These are phyloP conservation scores for Gymnocypris eckloni DNA, from an alignment of 2,797 vertebrate species.

Conservation along the genomic window DNA sequence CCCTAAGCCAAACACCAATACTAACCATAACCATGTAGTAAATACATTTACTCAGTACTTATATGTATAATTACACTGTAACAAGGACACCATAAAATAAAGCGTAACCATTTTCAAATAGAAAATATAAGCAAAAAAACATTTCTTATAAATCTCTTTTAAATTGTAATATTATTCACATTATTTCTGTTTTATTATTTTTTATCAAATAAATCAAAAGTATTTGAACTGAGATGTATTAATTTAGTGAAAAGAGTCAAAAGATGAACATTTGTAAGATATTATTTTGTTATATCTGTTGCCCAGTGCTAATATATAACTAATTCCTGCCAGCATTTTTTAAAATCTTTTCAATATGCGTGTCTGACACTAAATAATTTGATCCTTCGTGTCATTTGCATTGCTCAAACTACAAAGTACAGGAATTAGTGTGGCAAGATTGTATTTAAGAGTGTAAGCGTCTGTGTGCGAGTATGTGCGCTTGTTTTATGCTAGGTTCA, in stretches of 20 bases:
- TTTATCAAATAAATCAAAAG: neutral
- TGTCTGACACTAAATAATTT: conserved; percentile 13
- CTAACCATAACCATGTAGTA: no score
- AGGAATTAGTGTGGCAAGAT: conserved; percentile 34
- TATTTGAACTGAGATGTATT: neutral
- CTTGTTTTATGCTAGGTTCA: conserved; percentile 64
- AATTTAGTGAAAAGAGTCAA: neutral
- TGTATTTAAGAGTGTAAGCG: conserved; percentile 23
- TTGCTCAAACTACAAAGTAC: conserved; percentile 34
- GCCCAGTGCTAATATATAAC: neutral
- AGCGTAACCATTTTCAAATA: neutral
- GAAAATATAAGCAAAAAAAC: no score
- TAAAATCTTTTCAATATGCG: neutral
- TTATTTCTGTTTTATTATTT: neutral
- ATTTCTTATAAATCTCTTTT: no score
- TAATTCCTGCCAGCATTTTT: neutral
- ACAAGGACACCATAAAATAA: no score
- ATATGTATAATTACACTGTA: no score
- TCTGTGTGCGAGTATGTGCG: conserved; percentile 26
- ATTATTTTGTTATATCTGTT: neutral
- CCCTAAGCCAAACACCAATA: no score
- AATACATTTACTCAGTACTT: no score
- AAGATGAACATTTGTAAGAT: neutral
- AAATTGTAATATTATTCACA: neutral
- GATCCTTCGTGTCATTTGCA: conserved; percentile 13